phyloP scores from a whole-genome alignment of 2,888 invertebrate species.

The Suillia variegata region DNA sequence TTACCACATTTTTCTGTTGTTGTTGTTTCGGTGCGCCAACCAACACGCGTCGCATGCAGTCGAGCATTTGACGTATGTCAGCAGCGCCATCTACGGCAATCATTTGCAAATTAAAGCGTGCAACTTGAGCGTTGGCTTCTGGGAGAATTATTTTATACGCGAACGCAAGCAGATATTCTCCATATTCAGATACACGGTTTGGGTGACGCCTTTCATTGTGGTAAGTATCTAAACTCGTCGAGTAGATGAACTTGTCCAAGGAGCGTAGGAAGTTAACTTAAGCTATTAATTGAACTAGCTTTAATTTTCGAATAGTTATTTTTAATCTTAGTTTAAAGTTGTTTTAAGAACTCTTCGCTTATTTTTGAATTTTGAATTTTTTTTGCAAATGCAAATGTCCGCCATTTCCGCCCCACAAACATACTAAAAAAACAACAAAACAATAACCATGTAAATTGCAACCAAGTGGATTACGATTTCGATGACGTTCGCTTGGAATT shows the following conservation, averaged over 20 bases:
- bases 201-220: slow-evolving; percentile 46
- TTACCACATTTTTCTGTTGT: neutral
- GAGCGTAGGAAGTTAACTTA: no score
- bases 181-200: slow-evolving; percentile 39
- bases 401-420: no score
- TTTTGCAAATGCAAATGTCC: no score
- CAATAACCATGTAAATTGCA: no score
- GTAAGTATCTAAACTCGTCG: slow-evolving; percentile 28
- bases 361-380: no score
- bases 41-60: slow-evolving; percentile 4
- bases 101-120: slow-evolving; percentile 48
- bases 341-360: no score
- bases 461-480: slow-evolving; percentile 55
- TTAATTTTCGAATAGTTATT: no score
- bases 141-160: slow-evolving; percentile 49
- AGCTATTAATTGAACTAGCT: no score
- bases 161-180: slow-evolving; percentile 50
- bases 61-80: slow-evolving; percentile 46
- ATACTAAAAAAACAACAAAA: no score
- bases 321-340: no score
- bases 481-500: slow-evolving; percentile 75
- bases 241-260: no score
- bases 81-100: slow-evolving; percentile 47
- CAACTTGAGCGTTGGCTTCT: slow-evolving; percentile 49
- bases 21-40: slow-evolving; percentile 23